Base-by-base conservation (phyloP, 2,888 invertebrate species). In the Orchestes rusci region DNA sequence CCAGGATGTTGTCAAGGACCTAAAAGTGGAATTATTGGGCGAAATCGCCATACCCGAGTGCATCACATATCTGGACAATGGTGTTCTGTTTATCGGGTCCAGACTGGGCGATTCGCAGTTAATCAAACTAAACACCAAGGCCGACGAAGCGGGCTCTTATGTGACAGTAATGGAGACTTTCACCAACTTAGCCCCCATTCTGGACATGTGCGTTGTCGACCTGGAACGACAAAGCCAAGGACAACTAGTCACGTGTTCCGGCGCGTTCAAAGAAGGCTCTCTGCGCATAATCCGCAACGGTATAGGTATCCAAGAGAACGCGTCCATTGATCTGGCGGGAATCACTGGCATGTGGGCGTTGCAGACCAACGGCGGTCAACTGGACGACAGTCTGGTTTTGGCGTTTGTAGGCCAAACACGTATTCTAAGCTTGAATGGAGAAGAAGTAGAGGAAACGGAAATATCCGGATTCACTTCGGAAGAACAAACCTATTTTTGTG, bases 261-360 rank as follows among this genome's bases (percentile, higher is more conserved):
- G 91, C 7, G 89, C 90, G 2, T 95, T 86, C 66, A 99, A 97
- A 69, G 96, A 97, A 73, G 99, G 99, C 1, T 95, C 96, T 0
- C 71, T 99, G 23, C 77, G 97, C 40, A 93, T 99, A 48, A 97
- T 99, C 53, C 79, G 97, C 54, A 99, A 97, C 70, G 99, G 99
- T 3, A 99, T 99, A 61, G 99, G 99, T 2, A 96, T 97, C 48
- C 94, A 96, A 56, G 97, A 97, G 68, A 91, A 94, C 65, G 97
- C 97, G 0, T 91, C 89, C 36, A 96, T 99, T 53, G 99, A 99
- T 72, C 73, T 97, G 56, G 86, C 91, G 3, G 95, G 95, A 39
- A 95, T 97, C 53, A 96, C 96, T 72, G 96, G 95, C 51, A 92
- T 97, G 80, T 96, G 96, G 96, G 89, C 95, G 0, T 72, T 97